Base-by-base conservation (phyloP, 2,888 invertebrate genomes). In the Tetheella fluctuosa region DNA sequence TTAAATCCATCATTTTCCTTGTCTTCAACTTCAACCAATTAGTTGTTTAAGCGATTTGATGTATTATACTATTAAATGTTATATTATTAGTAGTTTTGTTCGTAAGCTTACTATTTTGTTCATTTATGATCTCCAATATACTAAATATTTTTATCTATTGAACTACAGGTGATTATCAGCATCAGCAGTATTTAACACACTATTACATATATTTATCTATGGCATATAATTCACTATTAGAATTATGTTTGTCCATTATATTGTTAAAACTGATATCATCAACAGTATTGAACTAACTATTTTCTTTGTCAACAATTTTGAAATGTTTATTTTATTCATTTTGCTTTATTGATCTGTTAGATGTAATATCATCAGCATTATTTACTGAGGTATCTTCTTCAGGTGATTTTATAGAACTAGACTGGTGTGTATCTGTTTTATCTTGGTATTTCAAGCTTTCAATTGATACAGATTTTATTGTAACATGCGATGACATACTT, bases 21-120 rank as follows among this genome's bases (percentile, higher is more conserved):
- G 1, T 42, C 42, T 7, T 1, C 15, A 5, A 34, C 2, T 34
- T 62, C 73, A 75, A 61, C 73, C 73, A 39, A 70, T 70, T 57
- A 57, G 52, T 37, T 52, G 58, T 37, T 30, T 54, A 59, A 64
- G 20, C 37, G 34, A 48, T 48, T 48, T 48, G 6, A 17, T 42
- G 10, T n/a, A n/a, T n/a, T n/a, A n/a, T n/a, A n/a, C n/a, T n/a
- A n/a, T 25, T 25, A 25, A 25, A 6, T 25, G 2, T 25, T 25
- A 25, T 6, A n/a, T n/a, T n/a, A n/a, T n/a, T n/a, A 25, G 25
- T 25, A 4, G 25, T 25, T 25, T 25, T 25, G 2, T 25, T 2
- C 25, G 6, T 25, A 25, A 2, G 25, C 25, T 25, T 6, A 25
- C 25, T 25, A 25, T 25, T 25, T 25, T 25, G 2, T n/a, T n/a